Conservation (phyloP, 2,797 vertebrate genomes). For the Todus mexicanus region DNA sequence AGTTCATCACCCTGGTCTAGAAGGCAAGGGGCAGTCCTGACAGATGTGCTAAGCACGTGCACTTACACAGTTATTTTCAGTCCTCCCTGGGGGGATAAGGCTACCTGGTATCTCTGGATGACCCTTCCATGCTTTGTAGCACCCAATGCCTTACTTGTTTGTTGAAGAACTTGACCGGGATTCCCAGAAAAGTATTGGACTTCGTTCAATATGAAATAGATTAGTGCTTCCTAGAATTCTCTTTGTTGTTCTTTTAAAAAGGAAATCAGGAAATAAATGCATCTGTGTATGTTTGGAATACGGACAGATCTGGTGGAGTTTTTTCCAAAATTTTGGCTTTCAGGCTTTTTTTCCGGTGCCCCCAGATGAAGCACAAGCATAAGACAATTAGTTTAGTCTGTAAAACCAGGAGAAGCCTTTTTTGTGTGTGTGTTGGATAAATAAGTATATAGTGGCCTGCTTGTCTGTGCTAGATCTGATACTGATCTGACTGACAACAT, state of each 20-base stretch:
- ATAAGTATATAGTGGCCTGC: not conserved
- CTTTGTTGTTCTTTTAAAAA: conserved; percentile 21
- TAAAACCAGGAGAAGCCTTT: not conserved
- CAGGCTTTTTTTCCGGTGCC: not conserved
- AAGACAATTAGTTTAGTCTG: not conserved
- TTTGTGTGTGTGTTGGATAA: not conserved
- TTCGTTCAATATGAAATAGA: conserved; percentile 21
- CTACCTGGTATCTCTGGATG: conserved; percentile 28
- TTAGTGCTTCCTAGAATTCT: conserved; percentile 49
- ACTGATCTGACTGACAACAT: not conserved
- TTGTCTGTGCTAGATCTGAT: not conserved
- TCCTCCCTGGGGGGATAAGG: not conserved
- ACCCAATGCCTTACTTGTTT: not conserved
- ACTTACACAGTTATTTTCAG: not conserved
- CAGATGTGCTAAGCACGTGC: not conserved
- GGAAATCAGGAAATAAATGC: conserved; percentile 31
- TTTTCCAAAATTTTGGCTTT: not conserved
- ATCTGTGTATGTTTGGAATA: conserved; percentile 21
- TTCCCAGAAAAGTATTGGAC: conserved; percentile 28
- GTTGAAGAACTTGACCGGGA: not conserved
- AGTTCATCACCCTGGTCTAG: not conserved
- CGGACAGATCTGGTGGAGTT: not conserved
- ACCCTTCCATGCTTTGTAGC: not conserved
- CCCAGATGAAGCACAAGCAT: not conserved
- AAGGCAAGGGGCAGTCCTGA: not conserved